Evolutionary conservation across 2,888 invertebrate genomes (phyloP).

Genomic region (Tachina fera): DNA sequence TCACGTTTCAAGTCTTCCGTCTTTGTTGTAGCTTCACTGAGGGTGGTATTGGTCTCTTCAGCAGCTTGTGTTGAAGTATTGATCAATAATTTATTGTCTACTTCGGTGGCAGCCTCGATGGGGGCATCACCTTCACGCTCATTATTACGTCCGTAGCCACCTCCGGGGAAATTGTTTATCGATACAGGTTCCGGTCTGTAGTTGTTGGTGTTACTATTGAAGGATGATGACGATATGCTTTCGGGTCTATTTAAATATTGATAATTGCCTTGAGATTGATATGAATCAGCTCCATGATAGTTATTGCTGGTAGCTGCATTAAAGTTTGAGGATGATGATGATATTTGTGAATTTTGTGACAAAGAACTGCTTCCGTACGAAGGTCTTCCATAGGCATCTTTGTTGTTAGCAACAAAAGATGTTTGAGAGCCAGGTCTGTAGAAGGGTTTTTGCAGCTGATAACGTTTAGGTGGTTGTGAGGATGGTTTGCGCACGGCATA

Average conservation of each 20-base stretch:
- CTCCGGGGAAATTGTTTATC: conserved; percentile 79
- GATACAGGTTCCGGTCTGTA: conserved; percentile 80
- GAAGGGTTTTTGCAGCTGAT: conserved; percentile 82
- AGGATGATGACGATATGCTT: conserved; percentile 75
- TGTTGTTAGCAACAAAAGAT: conserved; percentile 60
- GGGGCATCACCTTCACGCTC: conserved; percentile 80
- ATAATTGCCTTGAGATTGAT: conserved; percentile 77
- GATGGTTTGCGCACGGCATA: conserved; percentile 82
- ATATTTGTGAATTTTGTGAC: conserved; percentile 58
- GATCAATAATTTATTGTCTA: conserved; percentile 70
- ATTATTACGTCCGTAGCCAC: conserved; percentile 81
- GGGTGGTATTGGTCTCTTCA: conserved; percentile 69
- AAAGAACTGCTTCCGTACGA: conserved; percentile 73
- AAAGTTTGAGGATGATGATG: conserved; percentile 74
- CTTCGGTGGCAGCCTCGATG: conserved; percentile 78
- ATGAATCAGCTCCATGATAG: conserved; percentile 78
- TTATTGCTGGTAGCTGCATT: conserved; percentile 72
- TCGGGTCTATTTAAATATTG: conserved; percentile 82
- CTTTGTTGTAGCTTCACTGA: conserved; percentile 76
- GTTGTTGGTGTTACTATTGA: conserved; percentile 72
- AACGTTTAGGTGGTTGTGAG: conserved; percentile 81
- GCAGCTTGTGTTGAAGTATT: conserved; percentile 76
- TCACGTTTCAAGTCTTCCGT: conserved; percentile 73
- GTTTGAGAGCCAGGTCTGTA: conserved; percentile 78
- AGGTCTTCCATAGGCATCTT: conserved; percentile 72